Base-by-base conservation (phyloP, 2,888 invertebrate genomes). In the Allolobophora icterica region DNA sequence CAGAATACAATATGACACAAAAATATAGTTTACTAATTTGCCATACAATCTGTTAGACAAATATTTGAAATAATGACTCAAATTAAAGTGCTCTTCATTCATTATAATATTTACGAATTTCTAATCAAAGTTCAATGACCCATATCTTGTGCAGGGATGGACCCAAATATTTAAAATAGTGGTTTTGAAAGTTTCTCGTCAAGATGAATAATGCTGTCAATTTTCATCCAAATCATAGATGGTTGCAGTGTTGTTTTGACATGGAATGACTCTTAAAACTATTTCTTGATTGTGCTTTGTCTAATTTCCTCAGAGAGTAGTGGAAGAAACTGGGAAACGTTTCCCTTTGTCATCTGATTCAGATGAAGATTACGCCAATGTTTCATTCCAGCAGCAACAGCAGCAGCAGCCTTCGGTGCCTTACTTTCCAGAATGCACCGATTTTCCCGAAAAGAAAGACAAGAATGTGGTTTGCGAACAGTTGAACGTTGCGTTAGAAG, bases 341-440 rank as follows among this genome's bases (percentile, higher is more conserved):
- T 71, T 71, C n/a, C 71, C 71, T 71, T 71, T 71, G n/a, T 71
- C 71, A 71, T 71, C 71, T 71, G 71, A 71, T 71, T 71, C 71
- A 71, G 71, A 71, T n/a, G 71, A 71, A 71, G 71, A 71, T 11
- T 71, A 71, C 17, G 71, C n/a, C 71, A 71, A n/a, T 71, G 71
- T 71, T 71, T n/a, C 71, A 71, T 71, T 71, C 71, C 71, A 71
- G n/a, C 52, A 52, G 52, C 52, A 52, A 24, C 21, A 52, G 21
- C 52, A 52, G 24, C 52, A 52, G 71, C 71, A 71, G n/a, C 71
- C n/a, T 71, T 71, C 71, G 30, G 71, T 71, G 71, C 71, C 71
- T 71, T 71, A 71, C 71, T n/a, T n/a, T 71, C 71, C 71, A n/a
- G 71, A 71, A 71, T 71, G n/a, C n/a, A 13, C n/a, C n/a, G 71